Evolutionary conservation across 2,113 vertebrate genomes (phyloP), one percentile per base, ranked within the genome.

Genomic region (Pyrgilauda ruficollis): DNA sequence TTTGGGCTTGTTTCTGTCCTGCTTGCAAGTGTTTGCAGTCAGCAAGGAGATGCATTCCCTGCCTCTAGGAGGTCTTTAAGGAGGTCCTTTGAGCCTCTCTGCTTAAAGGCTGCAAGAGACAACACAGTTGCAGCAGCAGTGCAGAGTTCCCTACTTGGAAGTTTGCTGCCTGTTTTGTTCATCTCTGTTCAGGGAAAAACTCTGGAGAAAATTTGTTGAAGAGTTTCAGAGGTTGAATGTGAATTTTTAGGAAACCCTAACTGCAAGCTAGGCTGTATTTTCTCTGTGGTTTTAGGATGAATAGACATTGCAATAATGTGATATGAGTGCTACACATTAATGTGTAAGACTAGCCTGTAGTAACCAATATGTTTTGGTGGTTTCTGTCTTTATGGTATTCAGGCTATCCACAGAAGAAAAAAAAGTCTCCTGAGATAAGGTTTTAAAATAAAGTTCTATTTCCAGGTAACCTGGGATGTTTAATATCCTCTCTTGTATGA

Each of bases 91-190:
- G 28, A 44, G 50, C 26, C 50, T 16, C 55, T 43, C 28, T 77
- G 27, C 3, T 35, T 35, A 21, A 53, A 47, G 19, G 37, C 37
- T 70, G 47, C 37, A 73, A 31, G 62, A 64, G 41, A 31, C 23
- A 31, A 13, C 12, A 8, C 4, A 1, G 13, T 73, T 73, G 37
- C 13, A 76, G 74, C 41, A 64, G 37, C 41, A 44, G 18, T 26
- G 31, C 4, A 9, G 58, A n/a, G 22, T 13, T 3, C 8, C 46
- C 33, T 0, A 0, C 49, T 8, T 80, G 24, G 49, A 44, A 68
- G 11, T 22, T 72, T 44, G 35, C 39, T 88, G 33, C 8, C 5
- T 2, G 0, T 75, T 85, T 91, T 41, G 16, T 85, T 89, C 4
- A 27, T 64, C 10, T 64, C 1, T 52, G 15, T 61, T 28, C 23